Percentiles rank a stretch among this genome's conserved stretches.
Conservation (phyloP, 2,113 vertebrate species). For the Mus spicilegus region DNA sequence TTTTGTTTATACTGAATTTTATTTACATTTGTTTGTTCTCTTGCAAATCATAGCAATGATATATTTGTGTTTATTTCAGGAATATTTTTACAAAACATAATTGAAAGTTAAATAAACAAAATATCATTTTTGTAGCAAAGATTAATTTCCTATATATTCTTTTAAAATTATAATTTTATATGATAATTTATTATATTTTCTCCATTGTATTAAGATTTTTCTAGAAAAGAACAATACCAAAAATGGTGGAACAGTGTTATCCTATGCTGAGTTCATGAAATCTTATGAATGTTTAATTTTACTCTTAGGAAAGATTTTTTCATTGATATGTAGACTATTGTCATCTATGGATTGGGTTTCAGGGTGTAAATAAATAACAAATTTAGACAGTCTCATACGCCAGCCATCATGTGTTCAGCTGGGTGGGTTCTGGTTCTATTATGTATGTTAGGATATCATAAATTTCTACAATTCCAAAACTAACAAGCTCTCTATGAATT, state of each 20-base stretch:
- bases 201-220: not conserved
- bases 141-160: not conserved
- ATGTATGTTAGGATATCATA: not conserved
- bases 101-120: constrained; percentile 1
- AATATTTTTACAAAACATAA: not conserved
- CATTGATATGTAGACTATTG: not conserved
- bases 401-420: not conserved
- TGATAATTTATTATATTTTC: not conserved
- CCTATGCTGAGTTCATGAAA: not conserved
- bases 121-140: not conserved
- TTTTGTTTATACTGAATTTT: not conserved
- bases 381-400: not conserved
- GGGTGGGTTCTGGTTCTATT: not conserved
- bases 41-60: not conserved
- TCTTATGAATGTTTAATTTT: not conserved
- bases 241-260: not conserved
- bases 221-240: not conserved
- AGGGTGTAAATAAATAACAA: not conserved
- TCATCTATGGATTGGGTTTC: not conserved
- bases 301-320: not conserved
- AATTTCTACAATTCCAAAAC: not conserved
- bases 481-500: not conserved
- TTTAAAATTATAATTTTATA: not conserved
- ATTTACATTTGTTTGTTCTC: not conserved
- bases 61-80: not conserved